Conservation (phyloP, 2,113 vertebrate species). For the Eretmochelys imbricata region DNA sequence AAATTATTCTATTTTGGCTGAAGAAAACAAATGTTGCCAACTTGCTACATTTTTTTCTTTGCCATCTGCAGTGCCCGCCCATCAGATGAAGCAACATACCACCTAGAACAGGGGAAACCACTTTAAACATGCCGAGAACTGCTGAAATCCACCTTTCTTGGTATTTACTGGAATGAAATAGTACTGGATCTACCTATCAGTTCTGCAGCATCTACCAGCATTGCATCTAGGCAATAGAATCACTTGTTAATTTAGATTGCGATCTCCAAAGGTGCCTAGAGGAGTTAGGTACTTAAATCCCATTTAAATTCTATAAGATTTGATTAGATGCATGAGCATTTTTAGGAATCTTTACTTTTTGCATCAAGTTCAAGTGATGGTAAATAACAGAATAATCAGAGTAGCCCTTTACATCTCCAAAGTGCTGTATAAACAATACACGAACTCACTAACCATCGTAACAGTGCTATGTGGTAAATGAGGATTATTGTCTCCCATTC, state of each 20-base stretch:
- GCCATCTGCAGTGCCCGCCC: neutral
- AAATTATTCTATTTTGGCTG: neutral
- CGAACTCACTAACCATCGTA: neutral
- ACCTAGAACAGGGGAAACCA: neutral
- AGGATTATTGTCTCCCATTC: neutral
- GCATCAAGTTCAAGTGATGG: neutral
- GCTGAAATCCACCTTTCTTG: neutral
- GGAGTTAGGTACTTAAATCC: too few species aligned
- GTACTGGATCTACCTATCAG: too few species aligned
- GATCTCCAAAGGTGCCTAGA: too few species aligned
- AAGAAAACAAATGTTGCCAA: neutral
- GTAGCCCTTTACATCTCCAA: neutral
- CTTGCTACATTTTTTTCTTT: neutral
- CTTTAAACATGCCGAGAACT: rapidly evolving
- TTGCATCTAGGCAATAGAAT: too few species aligned
- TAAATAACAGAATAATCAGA: neutral
- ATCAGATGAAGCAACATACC: neutral
- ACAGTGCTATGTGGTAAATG: neutral
- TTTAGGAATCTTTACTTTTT: neutral
- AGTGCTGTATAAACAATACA: neutral
- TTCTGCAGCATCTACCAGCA: too few species aligned
- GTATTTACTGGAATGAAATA: too few species aligned
- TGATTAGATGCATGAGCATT: too few species aligned
- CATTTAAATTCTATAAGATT: too few species aligned
- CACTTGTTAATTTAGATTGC: too few species aligned